Percentiles rank a stretch among this genome's conserved stretches.
These are phyloP conservation scores for Heliothis peltigera DNA, from an alignment of 2,888 invertebrate species.

Conservation along the genomic window DNA sequence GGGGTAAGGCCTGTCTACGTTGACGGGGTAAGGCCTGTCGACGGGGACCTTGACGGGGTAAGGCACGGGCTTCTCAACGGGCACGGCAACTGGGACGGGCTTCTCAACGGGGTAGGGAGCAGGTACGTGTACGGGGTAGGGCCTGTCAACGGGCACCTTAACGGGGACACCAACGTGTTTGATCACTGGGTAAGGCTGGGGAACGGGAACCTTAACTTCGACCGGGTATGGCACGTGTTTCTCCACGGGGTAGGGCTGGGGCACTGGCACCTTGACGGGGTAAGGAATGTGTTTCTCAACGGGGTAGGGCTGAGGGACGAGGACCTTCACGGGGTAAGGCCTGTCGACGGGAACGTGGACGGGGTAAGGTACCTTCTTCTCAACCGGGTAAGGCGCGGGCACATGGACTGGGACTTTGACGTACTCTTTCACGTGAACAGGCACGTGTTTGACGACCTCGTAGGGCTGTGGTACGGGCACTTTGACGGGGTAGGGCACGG, in stretches of 20 bases:
- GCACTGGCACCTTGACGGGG: conserved; percentile 94
- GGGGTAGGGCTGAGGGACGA: conserved; percentile 94
- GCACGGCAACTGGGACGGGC: conserved; percentile 90
- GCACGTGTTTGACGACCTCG: conserved; percentile 92
- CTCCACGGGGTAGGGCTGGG: conserved; percentile 94
- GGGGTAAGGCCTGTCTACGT: conserved; percentile 87
- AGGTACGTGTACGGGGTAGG: conserved; percentile 92
- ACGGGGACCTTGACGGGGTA: conserved; percentile 91
- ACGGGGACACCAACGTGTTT: conserved; percentile 92
- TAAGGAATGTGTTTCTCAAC: conserved; percentile 94
- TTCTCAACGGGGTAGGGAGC: conserved; percentile 91
- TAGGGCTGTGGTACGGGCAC: conserved; percentile 93
- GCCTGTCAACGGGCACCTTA: conserved; percentile 92
- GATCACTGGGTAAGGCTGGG: conserved; percentile 93
- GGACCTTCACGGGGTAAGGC: conserved; percentile 94
- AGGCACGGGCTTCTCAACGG: conserved; percentile 91
- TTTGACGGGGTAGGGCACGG: conserved; percentile 92
- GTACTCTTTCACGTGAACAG: conserved; percentile 94
- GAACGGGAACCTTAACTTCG: conserved; percentile 93
- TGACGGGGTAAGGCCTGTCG: conserved; percentile 91
- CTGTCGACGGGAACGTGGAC: conserved; percentile 93
- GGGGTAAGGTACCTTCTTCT: conserved; percentile 93
- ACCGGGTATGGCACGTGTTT: conserved; percentile 93
- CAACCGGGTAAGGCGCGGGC: conserved; percentile 94
- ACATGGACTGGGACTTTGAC: conserved; percentile 95